phyloP scores from a whole-genome alignment of 2,113 vertebrate genomes.

The Pan troglodytes region NHGRI_mPanTro3-v2.1_pri NC_072409.2:6559501-6560000 shows the following conservation, averaged over 20 bases:
- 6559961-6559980: not conserved
- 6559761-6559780: not conserved
- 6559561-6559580: not conserved
- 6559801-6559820: not conserved
- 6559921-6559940: not conserved
- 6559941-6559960: not conserved
- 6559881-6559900: rapidly evolving
- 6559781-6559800: not conserved
- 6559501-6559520: not conserved
- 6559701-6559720: not conserved
- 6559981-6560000: not conserved
- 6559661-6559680: not conserved
- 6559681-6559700: no score
- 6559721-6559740: not conserved
- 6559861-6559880: rapidly evolving
- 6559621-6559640: not conserved
- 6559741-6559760: not conserved
- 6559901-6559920: no score
- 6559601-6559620: not conserved
- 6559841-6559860: not conserved
- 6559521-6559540: no score
- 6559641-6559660: not conserved
- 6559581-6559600: rapidly evolving
- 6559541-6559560: not conserved
- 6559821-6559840: not conserved